These are phyloP conservation scores for Nettapus auritus DNA, from an alignment of 2,113 vertebrate species.

Conservation along the genomic window DNA sequence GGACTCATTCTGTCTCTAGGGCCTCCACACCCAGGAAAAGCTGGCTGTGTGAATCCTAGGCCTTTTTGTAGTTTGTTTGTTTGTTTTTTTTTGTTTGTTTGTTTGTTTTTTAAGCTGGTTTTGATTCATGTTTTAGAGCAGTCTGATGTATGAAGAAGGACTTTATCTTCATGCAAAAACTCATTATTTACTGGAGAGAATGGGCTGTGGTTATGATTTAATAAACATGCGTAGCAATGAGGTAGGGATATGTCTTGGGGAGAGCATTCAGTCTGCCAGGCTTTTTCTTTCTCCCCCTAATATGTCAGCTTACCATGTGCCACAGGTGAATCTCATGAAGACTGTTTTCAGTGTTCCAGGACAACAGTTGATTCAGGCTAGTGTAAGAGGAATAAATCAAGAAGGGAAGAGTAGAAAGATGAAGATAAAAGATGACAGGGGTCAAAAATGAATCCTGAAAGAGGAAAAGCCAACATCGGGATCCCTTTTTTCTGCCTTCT, in stretches of 20 bases:
- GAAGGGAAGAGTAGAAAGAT: neutral
- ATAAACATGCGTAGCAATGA: neutral
- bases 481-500: neutral
- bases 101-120: neutral
- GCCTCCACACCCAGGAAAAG: neutral
- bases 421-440: accelerated
- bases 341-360: neutral
- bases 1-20: accelerated
- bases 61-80: neutral
- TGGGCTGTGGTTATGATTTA: neutral
- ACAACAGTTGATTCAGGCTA: neutral
- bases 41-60: neutral
- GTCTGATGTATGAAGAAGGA: neutral
- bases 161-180: neutral
- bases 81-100: too few species aligned
- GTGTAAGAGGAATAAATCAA: neutral
- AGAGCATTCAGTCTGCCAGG: neutral
- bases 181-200: neutral
- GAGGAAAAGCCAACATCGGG: neutral
- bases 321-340: neutral
- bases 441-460: neutral
- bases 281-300: neutral
- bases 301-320: accelerated
- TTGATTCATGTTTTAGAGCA: neutral
- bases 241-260: neutral